These are phyloP conservation scores for Nycticorax nycticorax DNA, from an alignment of 2,113 vertebrate species.

Conservation along the genomic window DNA sequence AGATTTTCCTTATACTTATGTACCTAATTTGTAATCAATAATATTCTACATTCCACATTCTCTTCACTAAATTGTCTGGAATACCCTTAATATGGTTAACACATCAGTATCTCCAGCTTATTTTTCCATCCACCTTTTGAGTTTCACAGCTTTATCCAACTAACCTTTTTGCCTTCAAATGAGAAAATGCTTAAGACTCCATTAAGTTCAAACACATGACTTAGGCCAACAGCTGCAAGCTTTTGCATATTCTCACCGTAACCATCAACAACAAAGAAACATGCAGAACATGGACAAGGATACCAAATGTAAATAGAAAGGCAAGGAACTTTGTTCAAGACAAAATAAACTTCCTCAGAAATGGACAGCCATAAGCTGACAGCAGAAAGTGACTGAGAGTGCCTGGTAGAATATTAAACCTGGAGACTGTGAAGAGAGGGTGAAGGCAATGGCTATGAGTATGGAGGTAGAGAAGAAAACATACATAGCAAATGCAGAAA, in stretches of 20 bases:
- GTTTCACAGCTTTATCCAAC: background rate
- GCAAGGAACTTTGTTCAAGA: background rate
- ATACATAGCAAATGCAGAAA: background rate
- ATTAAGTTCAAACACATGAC: background rate
- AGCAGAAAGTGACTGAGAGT: background rate
- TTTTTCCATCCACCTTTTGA: background rate
- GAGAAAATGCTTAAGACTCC: background rate
- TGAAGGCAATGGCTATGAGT: background rate
- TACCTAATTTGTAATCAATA: background rate
- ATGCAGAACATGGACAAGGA: background rate
- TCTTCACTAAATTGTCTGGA: background rate
- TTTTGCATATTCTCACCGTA: background rate
- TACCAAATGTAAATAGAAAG: background rate
- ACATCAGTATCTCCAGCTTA: background rate
- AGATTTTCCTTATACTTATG: background rate
- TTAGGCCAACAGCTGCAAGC: background rate
- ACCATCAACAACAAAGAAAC: background rate
- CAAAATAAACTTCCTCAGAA: background rate
- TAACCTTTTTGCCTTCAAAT: background rate
- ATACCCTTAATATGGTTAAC: background rate
- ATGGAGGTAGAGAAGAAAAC: background rate
- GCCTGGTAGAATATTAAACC: background rate
- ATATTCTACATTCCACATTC: background rate
- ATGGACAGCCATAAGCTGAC: background rate
- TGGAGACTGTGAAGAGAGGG: background rate